Conservation (phyloP, 2,113 vertebrate species). For the Poeciliopsis occidentalis region DNA sequence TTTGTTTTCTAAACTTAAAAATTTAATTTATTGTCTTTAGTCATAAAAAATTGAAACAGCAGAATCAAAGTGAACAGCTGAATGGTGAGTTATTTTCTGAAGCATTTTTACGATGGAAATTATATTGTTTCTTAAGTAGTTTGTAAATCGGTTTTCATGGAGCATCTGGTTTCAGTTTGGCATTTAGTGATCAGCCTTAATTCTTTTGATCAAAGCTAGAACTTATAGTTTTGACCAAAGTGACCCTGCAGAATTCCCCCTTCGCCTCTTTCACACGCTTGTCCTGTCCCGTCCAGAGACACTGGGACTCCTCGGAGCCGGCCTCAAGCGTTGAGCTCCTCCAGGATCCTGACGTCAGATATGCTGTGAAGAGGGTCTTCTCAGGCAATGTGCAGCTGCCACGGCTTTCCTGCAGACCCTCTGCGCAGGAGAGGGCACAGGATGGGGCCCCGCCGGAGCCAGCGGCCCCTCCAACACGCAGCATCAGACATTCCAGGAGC, state of each 20-base stretch:
- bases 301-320: conserved; percentile 55
- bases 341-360: conserved; percentile 16
- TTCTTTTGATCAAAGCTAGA: neutral
- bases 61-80: no score
- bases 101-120: neutral
- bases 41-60: no score
- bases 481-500: conserved; percentile 72
- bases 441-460: conserved; percentile 19
- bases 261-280: neutral
- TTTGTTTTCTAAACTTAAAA: no score
- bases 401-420: conserved; percentile 67
- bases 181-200: neutral
- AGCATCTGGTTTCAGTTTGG: neutral
- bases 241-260: neutral
- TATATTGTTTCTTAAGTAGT: neutral
- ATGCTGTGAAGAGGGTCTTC: conserved; percentile 78
- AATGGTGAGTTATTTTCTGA: neutral
- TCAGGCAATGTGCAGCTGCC: conserved; percentile 83
- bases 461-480: neutral
- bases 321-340: conserved; percentile 2
- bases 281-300: conserved; percentile 47
- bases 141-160: neutral
- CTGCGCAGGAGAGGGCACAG: conserved; percentile 28
- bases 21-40: no score
- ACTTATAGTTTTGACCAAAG: neutral